Evolutionary conservation across 1,140 invertebrate species (phyloP).

Genomic region (Probaryconus sp.): DNA sequence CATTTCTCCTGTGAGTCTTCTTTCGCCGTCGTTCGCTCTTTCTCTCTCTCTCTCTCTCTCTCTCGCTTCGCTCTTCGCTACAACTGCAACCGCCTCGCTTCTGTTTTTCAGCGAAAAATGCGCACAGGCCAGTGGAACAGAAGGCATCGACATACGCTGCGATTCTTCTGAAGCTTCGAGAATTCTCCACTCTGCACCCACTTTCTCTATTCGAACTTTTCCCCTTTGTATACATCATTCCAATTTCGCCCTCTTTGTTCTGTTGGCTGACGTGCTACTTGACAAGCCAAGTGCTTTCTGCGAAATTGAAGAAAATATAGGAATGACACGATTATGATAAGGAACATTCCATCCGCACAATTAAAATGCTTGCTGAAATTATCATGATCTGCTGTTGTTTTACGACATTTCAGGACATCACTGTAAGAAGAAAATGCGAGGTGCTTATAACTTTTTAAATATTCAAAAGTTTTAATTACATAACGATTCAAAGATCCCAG

Average conservation of each 20-base stretch:
- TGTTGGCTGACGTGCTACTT: slow-evolving; percentile 30
- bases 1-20: slow-evolving; percentile 32
- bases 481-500: too few relatives aligned
- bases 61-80: too few relatives aligned
- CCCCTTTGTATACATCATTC: slow-evolving; percentile 53
- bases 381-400: slow-evolving; percentile 21
- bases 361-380: slow-evolving; percentile 10
- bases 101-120: slow-evolving; percentile 37
- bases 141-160: slow-evolving; percentile 47
- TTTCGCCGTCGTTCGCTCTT: slow-evolving; percentile 2
- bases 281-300: slow-evolving; percentile 34
- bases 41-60: background rate
- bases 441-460: too few relatives aligned
- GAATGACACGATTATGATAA: slow-evolving; percentile 19
- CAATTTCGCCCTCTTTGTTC: slow-evolving; percentile 46
- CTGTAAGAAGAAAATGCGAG: too few relatives aligned
- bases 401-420: too few relatives aligned
- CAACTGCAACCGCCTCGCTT: slow-evolving; percentile 1
- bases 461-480: too few relatives aligned
- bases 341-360: slow-evolving; percentile 21
- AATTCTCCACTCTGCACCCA: slow-evolving; percentile 33
- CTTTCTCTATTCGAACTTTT: slow-evolving; percentile 41
- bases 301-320: slow-evolving; percentile 29
- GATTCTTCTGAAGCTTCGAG: slow-evolving; percentile 50
- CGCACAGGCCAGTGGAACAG: slow-evolving; percentile 46